Evolutionary conservation across 2,888 invertebrate species (phyloP).

Genomic region (Schizaphis graminum): DNA sequence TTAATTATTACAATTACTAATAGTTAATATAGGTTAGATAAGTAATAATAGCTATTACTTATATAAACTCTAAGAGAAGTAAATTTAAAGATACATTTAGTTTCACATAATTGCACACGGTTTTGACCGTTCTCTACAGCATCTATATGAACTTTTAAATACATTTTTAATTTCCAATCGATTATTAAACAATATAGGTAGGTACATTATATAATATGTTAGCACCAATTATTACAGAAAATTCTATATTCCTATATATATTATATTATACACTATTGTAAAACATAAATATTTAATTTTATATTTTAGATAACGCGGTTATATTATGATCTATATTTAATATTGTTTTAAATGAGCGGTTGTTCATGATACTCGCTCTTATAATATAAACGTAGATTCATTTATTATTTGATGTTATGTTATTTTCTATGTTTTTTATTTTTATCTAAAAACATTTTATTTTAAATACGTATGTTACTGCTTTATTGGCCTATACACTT

Average conservation of each 20-base stretch:
- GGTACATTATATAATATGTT: neutral
- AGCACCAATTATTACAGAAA: neutral
- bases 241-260: neutral
- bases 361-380: neutral
- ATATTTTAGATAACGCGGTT: neutral
- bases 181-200: neutral
- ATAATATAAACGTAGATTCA: neutral
- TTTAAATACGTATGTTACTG: neutral
- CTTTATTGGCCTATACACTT: constrained; percentile 20
- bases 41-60: too few species aligned
- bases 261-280: neutral
- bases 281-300: neutral
- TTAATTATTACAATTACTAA: neutral
- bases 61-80: neutral
- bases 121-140: neutral
- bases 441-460: neutral
- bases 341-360: neutral
- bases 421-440: neutral
- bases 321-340: neutral
- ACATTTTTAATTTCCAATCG: neutral
- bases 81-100: neutral
- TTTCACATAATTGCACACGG: neutral
- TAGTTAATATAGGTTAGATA: neutral
- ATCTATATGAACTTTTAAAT: neutral
- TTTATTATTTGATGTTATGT: neutral